Conservation (phyloP, 2,888 invertebrate species). For the Noctua janthe region DNA sequence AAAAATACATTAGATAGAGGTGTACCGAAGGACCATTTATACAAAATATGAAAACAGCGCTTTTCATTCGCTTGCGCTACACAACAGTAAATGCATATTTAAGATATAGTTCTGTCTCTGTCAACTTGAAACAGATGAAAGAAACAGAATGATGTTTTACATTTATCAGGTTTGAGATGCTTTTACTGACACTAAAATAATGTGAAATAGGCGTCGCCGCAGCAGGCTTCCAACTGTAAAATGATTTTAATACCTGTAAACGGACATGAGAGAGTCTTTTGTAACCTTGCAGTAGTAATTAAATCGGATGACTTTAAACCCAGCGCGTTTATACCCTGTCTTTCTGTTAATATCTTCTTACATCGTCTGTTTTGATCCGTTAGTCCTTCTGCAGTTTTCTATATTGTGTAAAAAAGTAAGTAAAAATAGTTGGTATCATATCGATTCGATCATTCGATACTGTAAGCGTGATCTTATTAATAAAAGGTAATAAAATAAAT, state of each 20-base stretch:
- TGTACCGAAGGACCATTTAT: constrained; percentile 14
- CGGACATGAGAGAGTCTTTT: background rate
- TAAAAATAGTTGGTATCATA: constrained; percentile 49
- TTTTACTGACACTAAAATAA: too few relatives aligned
- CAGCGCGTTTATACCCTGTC: background rate
- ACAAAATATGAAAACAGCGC: background rate
- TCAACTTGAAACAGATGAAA: too few relatives aligned
- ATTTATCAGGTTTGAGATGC: background rate
- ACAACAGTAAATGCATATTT: background rate
- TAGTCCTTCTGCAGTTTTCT: constrained; percentile 31
- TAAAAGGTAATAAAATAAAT: constrained; percentile 63
- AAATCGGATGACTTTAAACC: background rate
- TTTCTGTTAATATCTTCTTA: background rate
- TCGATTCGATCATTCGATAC: constrained; percentile 66
- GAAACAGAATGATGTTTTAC: too few relatives aligned
- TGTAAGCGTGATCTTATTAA: constrained; percentile 69
- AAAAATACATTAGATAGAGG: constrained; percentile 59
- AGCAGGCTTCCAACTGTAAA: background rate
- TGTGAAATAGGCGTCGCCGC: too few relatives aligned
- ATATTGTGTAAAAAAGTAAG: background rate
- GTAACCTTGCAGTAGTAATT: background rate
- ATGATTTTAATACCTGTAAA: background rate
- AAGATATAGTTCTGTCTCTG: background rate
- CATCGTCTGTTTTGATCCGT: background rate
- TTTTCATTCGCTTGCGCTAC: background rate